These are phyloP conservation scores for Perodicticus potto DNA, from an alignment of 2,797 vertebrate genomes.

Conservation along the genomic window DNA sequence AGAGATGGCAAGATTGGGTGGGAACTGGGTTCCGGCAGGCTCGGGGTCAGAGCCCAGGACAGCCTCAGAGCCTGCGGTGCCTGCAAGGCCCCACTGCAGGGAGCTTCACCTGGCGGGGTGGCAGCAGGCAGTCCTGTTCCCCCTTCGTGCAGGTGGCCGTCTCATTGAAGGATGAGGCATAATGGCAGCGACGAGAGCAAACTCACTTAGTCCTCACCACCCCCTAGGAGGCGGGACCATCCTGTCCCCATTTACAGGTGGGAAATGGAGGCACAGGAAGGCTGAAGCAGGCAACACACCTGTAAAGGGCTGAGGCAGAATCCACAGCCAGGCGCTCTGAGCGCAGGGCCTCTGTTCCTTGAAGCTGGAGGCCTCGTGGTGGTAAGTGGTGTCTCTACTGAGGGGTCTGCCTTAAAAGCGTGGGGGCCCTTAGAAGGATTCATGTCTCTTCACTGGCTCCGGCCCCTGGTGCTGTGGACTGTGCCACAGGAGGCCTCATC, in stretches of 20 bases:
- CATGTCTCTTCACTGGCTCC: not conserved
- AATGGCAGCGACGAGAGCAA: no score
- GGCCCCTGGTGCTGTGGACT: not conserved
- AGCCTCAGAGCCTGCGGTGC: not conserved
- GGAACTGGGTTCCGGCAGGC: accelerated
- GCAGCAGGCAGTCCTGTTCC: accelerated
- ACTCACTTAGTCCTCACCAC: accelerated
- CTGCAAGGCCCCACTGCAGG: no score
- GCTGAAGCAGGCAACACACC: no score
- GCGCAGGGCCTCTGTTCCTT: not conserved
- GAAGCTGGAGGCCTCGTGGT: accelerated
- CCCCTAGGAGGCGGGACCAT: accelerated
- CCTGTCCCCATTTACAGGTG: not conserved
- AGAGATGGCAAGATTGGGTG: not conserved
- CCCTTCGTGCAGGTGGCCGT: accelerated
- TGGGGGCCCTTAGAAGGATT: not conserved
- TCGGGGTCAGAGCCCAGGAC: not conserved
- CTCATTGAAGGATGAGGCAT: not conserved
- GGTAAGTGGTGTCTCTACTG: no score
- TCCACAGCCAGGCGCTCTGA: not conserved
- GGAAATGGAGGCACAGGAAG: not conserved
- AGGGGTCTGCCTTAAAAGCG: not conserved
- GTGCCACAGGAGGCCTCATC: not conserved
- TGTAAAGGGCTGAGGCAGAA: not conserved
- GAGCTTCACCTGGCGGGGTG: not conserved